Evolutionary conservation across 2,888 invertebrate species (phyloP), one percentile per base, ranked within the genome.

Genomic region (Graphium colonna): DNA sequence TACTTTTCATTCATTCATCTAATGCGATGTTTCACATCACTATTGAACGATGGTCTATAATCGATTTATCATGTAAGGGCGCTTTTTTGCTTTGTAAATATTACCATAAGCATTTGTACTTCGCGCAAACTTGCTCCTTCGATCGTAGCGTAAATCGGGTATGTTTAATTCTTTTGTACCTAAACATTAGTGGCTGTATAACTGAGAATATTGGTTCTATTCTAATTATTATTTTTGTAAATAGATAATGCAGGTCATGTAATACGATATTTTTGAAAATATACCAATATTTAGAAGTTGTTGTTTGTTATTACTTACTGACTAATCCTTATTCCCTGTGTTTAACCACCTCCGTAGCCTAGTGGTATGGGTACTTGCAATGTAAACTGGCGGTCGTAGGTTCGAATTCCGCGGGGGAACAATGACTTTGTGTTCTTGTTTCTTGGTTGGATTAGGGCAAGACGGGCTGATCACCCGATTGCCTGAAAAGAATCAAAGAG

Each of bases 231-330:
- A 73, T 73, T 82, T 82, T 82, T 88, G 88, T 88, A 87, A 81
- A 88, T 87, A 88, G 71, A 85, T 83, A 84, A 81, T 79, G 82
- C 88, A 84, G 83, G 86, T 83, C 84, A 80, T 86, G 86, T 87
- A 86, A 84, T 81, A 86, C 80, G 71, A 88, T 88, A 88, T 88
- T 88, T 88, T 88, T 88, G 84, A 87, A 87, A 88, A 88, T 88
- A 88, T 87, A 88, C 88, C 87, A 84, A 73, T 86, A 88, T 87
- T 86, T 88, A 88, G 88, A 87, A 77, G 48, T 50, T 15, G 28
- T 7, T 46, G 61, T 55, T 54, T 65, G 64, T 79, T 67, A 55
- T 50, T 53, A n/a, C n/a, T n/a, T n/a, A n/a, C n/a, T n/a, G n/a
- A n/a, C n/a, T n/a, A n/a, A n/a, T n/a, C n/a, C n/a, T n/a, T n/a